Evolutionary conservation across 2,888 invertebrate genomes (phyloP), one percentile per base, ranked within the genome.

Genomic region (Drosophila nr. medialis): DNA sequence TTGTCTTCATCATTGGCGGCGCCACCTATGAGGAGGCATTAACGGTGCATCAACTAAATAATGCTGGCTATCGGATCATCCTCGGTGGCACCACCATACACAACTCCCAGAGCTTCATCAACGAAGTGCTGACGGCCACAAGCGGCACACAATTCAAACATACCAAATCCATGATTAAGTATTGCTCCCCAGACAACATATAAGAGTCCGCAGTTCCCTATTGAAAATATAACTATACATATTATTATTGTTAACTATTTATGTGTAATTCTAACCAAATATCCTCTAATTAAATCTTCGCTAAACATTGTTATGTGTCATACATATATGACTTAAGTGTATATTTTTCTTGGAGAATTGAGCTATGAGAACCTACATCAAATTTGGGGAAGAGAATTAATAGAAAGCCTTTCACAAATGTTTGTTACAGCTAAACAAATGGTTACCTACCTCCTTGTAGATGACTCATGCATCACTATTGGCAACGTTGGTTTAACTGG

Each of bases 1-100:
- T 99, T 58, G 96, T 99, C 29, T 99, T 99, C 91, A 96, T 99
- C 53, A 95, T 99, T 65, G 99, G 99, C 3, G 99, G 99, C 18
- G 95, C 96, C 48, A 99, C 99, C 0, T 99, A 98, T 92, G 99
- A 99, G 92, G 99, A 99, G 93, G 96, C 98, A 0, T 93, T 97
- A 27, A 95, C 96, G 40, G 96, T 99, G 2, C 96, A 98, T 92
- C 96, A 95, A 91, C 91, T 99, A 64, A 98, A 98, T 92, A 95
- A 95, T 87, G 92, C 94, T 61, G 94, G 95, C 56, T 96, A 96
- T 91, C 95, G 96, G 83, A 95, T 98, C 24, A 94, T 98, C 64
- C 93, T 99, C 0, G 99, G 99, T 11, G 98, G 98, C n/a, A 98
- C 98, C 1, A 96, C 96, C 0, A 94, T 99, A 51, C 99, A 98